These are phyloP conservation scores for Mimachlamys varia DNA, from an alignment of 2,888 invertebrate species.

Conservation along the genomic window DNA sequence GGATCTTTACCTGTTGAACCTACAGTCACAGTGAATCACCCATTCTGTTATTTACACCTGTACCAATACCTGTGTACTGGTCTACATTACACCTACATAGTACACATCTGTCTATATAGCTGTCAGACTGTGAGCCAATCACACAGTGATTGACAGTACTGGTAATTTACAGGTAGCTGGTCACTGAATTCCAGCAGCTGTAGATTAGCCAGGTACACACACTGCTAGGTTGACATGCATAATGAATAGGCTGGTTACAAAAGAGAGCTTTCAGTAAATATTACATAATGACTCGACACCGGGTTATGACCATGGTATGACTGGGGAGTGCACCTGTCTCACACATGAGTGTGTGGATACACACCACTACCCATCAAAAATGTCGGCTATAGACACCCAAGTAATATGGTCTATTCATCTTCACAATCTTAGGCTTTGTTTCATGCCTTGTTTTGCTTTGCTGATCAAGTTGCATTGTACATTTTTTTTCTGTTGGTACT, in stretches of 20 bases:
- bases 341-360: background rate
- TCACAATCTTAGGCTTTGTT: background rate
- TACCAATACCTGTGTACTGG: background rate
- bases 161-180: constrained; percentile 9
- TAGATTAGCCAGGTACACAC: background rate
- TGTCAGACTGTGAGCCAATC: background rate
- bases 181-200: background rate
- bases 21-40: background rate
- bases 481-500: too few relatives aligned
- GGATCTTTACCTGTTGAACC: constrained; percentile 36
- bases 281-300: constrained; percentile 18
- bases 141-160: background rate
- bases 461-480: too few relatives aligned
- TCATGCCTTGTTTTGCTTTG: background rate
- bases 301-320: background rate
- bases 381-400: background rate
- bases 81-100: background rate
- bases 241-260: constrained; percentile 5
- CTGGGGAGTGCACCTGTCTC: background rate
- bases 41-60: background rate
- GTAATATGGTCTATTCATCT: background rate
- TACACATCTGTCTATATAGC: background rate
- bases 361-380: constrained; percentile 5
- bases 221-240: background rate
- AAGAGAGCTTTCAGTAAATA: background rate